Conservation (phyloP, 2,113 vertebrate species). For the Baryphthengus martii region DNA sequence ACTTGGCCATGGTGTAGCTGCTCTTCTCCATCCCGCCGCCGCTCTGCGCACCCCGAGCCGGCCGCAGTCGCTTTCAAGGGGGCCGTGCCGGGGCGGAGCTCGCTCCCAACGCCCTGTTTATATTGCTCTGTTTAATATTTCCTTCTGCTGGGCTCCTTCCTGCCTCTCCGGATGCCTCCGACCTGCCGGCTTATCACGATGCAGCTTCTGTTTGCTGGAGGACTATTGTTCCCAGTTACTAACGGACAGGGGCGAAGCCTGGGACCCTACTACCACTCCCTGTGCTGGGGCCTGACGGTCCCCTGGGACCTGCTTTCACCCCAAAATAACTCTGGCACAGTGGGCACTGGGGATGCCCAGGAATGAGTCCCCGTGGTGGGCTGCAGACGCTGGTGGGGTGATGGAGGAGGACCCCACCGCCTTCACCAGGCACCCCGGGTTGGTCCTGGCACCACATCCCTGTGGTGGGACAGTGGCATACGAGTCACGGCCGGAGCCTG, state of each 20-base stretch:
- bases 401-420: neutral
- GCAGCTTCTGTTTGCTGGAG: slow-evolving; percentile 17
- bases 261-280: neutral
- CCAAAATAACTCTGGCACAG: neutral
- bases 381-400: neutral
- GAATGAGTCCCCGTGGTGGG: neutral
- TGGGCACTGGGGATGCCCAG: neutral
- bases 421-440: accelerated
- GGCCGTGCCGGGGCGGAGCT: neutral
- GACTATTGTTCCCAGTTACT: neutral
- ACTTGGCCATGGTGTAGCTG: slow-evolving; percentile 77
- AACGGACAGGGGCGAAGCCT: neutral
- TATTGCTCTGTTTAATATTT: slow-evolving; percentile 63
- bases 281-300: accelerated
- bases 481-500: accelerated
- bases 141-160: slow-evolving; percentile 74
- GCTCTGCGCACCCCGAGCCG: neutral
- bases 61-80: neutral
- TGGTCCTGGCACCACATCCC: accelerated
- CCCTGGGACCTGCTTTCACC: accelerated
- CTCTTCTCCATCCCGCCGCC: slow-evolving; percentile 76
- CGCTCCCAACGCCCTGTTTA: slow-evolving; percentile 44
- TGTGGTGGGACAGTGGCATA: accelerated
- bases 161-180: slow-evolving; percentile 69
- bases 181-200: slow-evolving; percentile 46